phyloP scores from a whole-genome alignment of 2,888 invertebrate species.

The Drosophila cognata region DNA sequence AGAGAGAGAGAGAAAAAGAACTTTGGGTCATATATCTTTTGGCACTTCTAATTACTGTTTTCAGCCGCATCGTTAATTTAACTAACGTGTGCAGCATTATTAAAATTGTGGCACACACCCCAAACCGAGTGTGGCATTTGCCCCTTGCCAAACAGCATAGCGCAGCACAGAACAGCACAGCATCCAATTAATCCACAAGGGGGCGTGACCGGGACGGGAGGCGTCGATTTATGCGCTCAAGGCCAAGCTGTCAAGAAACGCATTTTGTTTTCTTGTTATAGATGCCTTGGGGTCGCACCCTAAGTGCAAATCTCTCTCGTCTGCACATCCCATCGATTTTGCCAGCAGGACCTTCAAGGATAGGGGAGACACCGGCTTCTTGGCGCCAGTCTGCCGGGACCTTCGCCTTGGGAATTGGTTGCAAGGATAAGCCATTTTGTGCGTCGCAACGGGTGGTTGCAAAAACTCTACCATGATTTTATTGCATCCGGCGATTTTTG shows the following conservation, averaged over 20 bases:
- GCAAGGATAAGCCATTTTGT: constrained; percentile 19
- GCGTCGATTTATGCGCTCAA: constrained; percentile 58
- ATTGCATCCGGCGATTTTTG: constrained; percentile 59
- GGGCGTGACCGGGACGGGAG: constrained; percentile 15
- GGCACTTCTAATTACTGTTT: constrained; percentile 56
- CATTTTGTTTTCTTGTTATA: constrained; percentile 22
- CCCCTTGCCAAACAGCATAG: constrained; percentile 23
- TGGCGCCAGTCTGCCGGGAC: constrained; percentile 46
- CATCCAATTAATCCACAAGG: constrained; percentile 49
- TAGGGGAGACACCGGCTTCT: constrained; percentile 4
- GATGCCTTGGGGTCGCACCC: constrained; percentile 58
- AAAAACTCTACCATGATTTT: constrained; percentile 48
- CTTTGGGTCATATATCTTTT: constrained; percentile 65
- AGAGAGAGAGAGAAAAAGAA: not conserved
- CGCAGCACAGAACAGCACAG: constrained; percentile 9
- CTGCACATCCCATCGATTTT: constrained; percentile 60
- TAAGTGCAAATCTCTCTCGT: constrained; percentile 35
- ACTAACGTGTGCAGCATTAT: constrained; percentile 70
- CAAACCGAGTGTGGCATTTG: not conserved
- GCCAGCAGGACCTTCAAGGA: constrained; percentile 33
- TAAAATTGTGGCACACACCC: constrained; percentile 50
- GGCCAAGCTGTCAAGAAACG: constrained; percentile 60
- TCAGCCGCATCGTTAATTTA: constrained; percentile 48
- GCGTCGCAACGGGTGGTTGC: constrained; percentile 62
- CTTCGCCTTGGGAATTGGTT: constrained; percentile 40